Conservation (phyloP, 2,888 invertebrate genomes). For the Perizoma flavofasciatum region DNA sequence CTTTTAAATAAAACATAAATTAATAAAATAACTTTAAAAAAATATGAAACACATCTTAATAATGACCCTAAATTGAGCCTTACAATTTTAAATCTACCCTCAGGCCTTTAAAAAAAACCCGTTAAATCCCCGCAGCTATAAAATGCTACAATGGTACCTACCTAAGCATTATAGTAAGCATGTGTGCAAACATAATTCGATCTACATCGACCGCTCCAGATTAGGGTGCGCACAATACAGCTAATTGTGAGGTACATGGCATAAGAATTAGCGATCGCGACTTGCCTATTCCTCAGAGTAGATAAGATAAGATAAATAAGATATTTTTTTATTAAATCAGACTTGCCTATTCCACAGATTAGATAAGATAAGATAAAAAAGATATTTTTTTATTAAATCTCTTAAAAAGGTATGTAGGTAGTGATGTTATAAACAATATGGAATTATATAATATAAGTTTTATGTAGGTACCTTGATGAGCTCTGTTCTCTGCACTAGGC, state of each 20-base stretch:
- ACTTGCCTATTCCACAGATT: too few species aligned
- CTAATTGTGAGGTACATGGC: slow-evolving; percentile 44
- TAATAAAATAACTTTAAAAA: slow-evolving; percentile 3
- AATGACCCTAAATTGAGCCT: slow-evolving; percentile 2
- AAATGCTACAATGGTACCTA: slow-evolving; percentile 23
- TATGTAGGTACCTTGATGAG: too few species aligned
- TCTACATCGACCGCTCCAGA: slow-evolving; percentile 49
- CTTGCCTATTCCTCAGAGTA: too few species aligned
- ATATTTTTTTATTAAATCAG: too few species aligned
- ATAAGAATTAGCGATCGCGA: slow-evolving; percentile 25
- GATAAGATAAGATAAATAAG: too few species aligned
- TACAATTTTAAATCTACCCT: slow-evolving; percentile 22
- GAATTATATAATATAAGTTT: too few species aligned
- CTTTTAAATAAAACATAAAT: too few species aligned
- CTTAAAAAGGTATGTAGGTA: too few species aligned
- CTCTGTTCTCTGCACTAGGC: too few species aligned
- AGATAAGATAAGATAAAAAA: too few species aligned
- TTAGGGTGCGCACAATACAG: slow-evolving; percentile 46
- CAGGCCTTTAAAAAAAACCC: slow-evolving; percentile 17
- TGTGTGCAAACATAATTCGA: slow-evolving; percentile 74
- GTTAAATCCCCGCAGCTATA: slow-evolving; percentile 26
- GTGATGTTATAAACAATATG: too few species aligned
- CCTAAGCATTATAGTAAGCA: slow-evolving; percentile 45
- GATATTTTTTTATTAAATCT: too few species aligned
- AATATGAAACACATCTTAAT: slow-evolving; percentile 6